Conservation (phyloP, 2,113 vertebrate genomes). For the Amphiprion percula region DNA sequence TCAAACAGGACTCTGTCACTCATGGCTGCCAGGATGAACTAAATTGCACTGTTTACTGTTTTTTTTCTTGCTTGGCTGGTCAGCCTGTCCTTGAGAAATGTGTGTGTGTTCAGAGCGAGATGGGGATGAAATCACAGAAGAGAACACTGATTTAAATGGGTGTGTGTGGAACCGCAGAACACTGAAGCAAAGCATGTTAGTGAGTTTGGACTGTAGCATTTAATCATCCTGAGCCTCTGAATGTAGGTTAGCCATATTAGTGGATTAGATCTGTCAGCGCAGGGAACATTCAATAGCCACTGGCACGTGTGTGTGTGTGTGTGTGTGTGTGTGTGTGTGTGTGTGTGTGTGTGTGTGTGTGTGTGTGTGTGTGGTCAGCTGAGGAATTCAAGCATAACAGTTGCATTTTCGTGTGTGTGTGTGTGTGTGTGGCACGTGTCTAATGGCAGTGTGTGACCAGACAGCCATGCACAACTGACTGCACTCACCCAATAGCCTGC, state of each 20-base stretch:
- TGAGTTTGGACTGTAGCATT: constrained; percentile 38
- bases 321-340: constrained; percentile 17
- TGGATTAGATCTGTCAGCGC: constrained; percentile 45
- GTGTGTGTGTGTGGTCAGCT: not conserved
- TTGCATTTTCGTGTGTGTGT: constrained; percentile 35
- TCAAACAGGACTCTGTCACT: not conserved
- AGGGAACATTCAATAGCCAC: constrained; percentile 53
- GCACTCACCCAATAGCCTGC: constrained; percentile 8
- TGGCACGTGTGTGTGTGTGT: constrained; percentile 7
- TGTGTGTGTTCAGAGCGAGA: constrained; percentile 16
- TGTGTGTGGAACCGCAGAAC: constrained; percentile 6
- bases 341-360: not conserved
- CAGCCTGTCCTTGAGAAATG: constrained; percentile 36
- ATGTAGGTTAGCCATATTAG: constrained; percentile 61
- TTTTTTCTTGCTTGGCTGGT: not conserved
- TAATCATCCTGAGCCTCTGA: constrained; percentile 48
- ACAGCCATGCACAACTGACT: constrained; percentile 1
- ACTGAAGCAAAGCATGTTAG: constrained; percentile 2
- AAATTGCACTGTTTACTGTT: constrained; percentile 10
- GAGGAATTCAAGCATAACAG: constrained; percentile 53
- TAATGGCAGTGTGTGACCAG: constrained; percentile 15
- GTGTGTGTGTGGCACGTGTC: constrained; percentile 33
- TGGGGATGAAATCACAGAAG: not conserved
- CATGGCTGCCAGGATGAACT: not conserved
- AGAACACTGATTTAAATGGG: constrained; percentile 12